phyloP scores from a whole-genome alignment of 2,113 vertebrate species.

The Herpetotheres cachinnans region DNA sequence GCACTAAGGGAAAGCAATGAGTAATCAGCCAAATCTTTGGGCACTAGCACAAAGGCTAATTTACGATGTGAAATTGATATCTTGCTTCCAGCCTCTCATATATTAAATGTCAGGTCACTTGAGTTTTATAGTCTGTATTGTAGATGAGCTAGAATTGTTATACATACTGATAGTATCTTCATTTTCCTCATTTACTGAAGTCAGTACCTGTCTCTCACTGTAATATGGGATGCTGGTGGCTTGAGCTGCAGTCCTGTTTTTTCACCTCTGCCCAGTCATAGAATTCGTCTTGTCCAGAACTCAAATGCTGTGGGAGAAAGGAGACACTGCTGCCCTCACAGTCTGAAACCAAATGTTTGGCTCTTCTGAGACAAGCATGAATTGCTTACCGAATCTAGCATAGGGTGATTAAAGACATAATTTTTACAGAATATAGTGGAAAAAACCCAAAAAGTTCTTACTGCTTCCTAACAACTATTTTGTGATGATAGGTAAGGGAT shows the following conservation, averaged over 20 bases:
- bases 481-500: neutral
- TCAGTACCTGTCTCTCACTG: neutral
- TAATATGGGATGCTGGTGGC: neutral
- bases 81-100: slow-evolving; percentile 28
- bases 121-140: neutral
- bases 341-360: neutral
- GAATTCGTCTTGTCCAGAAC: neutral
- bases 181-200: neutral
- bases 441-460: neutral
- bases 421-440: neutral
- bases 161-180: neutral
- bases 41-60: slow-evolving; percentile 71
- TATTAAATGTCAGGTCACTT: slow-evolving; percentile 36
- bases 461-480: neutral
- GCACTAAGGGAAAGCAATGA: slow-evolving; percentile 61
- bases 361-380: neutral
- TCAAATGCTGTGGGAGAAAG: neutral
- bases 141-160: slow-evolving; percentile 8
- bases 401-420: neutral
- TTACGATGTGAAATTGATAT: slow-evolving; percentile 26
- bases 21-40: slow-evolving; percentile 77
- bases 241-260: neutral
- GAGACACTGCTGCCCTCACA: neutral
- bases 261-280: neutral
- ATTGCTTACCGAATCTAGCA: neutral